These are phyloP conservation scores for Bungarus multicinctus DNA, from an alignment of 2,113 vertebrate species.

Conservation along the genomic window DNA sequence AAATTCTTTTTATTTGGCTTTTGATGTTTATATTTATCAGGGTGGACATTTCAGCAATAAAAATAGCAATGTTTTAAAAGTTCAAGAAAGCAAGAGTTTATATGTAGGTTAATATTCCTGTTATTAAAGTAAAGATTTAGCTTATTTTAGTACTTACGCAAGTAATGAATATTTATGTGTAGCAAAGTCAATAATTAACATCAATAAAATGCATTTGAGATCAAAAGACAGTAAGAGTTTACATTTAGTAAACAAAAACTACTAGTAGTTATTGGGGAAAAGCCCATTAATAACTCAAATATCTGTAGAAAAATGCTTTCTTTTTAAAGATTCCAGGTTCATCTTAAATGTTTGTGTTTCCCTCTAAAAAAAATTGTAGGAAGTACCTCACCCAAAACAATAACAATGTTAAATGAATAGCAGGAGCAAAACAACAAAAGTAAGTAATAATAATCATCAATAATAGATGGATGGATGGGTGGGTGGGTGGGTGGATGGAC, in stretches of 20 bases:
- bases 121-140: neutral
- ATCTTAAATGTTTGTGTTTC: neutral
- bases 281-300: neutral
- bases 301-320: neutral
- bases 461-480: neutral
- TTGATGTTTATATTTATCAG: constrained; percentile 47
- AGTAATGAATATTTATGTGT: neutral
- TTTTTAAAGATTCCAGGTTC: neutral
- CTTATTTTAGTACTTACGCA: neutral
- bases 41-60: neutral
- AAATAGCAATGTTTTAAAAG: neutral
- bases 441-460: neutral
- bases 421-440: neutral
- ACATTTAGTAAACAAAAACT: neutral
- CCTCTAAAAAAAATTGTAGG: neutral
- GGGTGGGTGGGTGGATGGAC: too few relatives aligned
- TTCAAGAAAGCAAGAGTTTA: neutral
- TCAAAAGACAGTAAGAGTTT: neutral
- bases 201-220: neutral
- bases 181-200: neutral
- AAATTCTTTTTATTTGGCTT: constrained; percentile 53
- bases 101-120: neutral
- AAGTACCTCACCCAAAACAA: neutral
- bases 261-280: neutral
- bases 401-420: neutral